phyloP scores from a whole-genome alignment of 2,113 vertebrate species.

The Apeltes quadracus region DNA sequence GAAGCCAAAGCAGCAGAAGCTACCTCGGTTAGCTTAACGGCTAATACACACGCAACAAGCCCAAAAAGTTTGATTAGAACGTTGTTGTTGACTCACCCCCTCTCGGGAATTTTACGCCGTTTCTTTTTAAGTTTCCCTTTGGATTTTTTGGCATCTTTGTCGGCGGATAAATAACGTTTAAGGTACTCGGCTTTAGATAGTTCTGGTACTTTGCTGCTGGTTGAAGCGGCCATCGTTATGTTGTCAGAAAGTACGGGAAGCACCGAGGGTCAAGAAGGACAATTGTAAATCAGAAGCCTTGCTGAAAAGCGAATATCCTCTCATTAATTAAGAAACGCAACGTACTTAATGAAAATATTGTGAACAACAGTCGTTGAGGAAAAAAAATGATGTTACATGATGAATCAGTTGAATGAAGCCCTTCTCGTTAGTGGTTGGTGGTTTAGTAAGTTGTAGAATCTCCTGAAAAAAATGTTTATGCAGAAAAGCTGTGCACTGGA shows the following conservation, averaged over 20 bases:
- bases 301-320: not conserved
- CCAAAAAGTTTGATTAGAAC: not conserved
- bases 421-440: not conserved
- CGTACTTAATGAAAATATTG: no score
- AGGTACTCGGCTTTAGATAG: conserved; percentile 82
- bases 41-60: not conserved
- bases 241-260: conserved; percentile 55
- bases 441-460: not conserved
- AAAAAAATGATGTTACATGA: not conserved
- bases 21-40: conserved; percentile 16
- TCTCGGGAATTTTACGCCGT: conserved; percentile 57
- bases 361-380: not conserved
- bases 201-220: conserved; percentile 45
- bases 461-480: no score
- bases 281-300: not conserved
- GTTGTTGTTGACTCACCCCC: conserved; percentile 61
- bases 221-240: conserved; percentile 74
- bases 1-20: not conserved
- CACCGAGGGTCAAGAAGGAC: conserved; percentile 26
- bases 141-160: conserved; percentile 62
- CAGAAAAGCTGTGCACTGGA: no score
- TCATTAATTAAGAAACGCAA: not conserved
- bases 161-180: conserved; percentile 80
- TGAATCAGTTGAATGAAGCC: not conserved
- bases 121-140: conserved; percentile 79